Conservation (phyloP, 2,888 invertebrate species). For the Dendrolimus houi region DNA sequence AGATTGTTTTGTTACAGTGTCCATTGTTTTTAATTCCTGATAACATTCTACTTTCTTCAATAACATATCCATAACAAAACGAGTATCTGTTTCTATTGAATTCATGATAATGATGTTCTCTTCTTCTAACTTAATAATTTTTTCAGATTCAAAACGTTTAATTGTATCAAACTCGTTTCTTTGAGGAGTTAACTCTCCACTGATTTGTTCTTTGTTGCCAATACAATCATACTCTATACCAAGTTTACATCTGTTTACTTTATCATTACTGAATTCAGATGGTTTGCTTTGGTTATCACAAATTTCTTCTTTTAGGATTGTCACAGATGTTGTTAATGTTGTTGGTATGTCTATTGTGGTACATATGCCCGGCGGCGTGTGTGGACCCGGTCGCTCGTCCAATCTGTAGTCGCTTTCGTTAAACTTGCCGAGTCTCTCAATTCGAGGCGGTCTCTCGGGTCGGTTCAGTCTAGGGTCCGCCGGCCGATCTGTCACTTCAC, state of each 20-base stretch:
- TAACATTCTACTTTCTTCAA: constrained; percentile 31
- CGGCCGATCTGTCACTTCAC: constrained; percentile 16
- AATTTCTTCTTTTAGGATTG: neutral
- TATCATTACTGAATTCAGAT: neutral
- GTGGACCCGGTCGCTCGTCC: constrained; percentile 71
- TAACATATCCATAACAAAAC: constrained; percentile 33
- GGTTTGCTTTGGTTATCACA: neutral
- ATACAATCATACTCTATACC: neutral
- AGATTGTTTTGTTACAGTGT: constrained; percentile 28
- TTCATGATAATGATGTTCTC: constrained; percentile 8
- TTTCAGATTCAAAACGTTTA: neutral
- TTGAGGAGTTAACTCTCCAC: neutral
- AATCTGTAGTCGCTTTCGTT: constrained; percentile 34
- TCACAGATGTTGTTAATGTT: neutral
- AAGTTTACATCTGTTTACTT: neutral
- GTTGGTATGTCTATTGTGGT: neutral
- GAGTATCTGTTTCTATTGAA: constrained; percentile 30
- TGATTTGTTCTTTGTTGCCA: neutral
- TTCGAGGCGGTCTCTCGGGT: constrained; percentile 24
- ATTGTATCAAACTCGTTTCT: neutral
- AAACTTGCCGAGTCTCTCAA: constrained; percentile 30
- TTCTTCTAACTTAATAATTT: constrained; percentile 2
- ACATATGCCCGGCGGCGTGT: constrained; percentile 42
- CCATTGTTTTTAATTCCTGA: constrained; percentile 29
- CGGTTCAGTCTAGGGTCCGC: constrained; percentile 34